These are phyloP conservation scores for Tapirus indicus DNA, from an alignment of 2,797 vertebrate species.

Conservation along the genomic window DNA sequence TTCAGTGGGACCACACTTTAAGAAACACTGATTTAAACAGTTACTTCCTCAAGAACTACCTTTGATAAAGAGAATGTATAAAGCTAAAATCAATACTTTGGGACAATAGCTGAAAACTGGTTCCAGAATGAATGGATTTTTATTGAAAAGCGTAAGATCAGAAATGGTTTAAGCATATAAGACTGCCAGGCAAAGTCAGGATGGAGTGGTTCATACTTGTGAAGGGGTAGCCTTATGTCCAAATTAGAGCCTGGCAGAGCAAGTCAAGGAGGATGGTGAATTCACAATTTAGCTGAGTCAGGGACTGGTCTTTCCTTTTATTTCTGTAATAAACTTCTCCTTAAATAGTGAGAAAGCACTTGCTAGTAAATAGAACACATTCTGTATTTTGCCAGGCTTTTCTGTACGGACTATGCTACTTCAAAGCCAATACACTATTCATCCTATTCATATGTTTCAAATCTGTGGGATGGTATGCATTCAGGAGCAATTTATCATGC, in stretches of 20 bases:
- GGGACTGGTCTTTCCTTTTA: background rate
- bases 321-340: background rate
- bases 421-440: slow-evolving; percentile 76
- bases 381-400: background rate
- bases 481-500: slow-evolving; percentile 80
- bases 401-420: slow-evolving; percentile 66
- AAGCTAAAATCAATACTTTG: background rate
- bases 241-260: background rate
- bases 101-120: background rate
- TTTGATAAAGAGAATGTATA: background rate
- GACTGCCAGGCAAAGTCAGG: background rate
- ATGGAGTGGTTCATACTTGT: background rate
- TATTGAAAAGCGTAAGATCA: background rate
- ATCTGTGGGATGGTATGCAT: slow-evolving; percentile 73
- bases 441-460: slow-evolving; percentile 79
- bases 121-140: background rate
- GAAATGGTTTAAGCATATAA: background rate
- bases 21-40: background rate
- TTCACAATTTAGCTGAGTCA: slow-evolving; percentile 20
- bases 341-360: background rate
- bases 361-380: background rate
- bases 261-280: background rate
- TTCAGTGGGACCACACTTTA: background rate
- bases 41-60: background rate
- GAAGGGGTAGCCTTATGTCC: background rate